Base-by-base conservation (phyloP, 2,113 vertebrate species). In the Puma concolor region DNA sequence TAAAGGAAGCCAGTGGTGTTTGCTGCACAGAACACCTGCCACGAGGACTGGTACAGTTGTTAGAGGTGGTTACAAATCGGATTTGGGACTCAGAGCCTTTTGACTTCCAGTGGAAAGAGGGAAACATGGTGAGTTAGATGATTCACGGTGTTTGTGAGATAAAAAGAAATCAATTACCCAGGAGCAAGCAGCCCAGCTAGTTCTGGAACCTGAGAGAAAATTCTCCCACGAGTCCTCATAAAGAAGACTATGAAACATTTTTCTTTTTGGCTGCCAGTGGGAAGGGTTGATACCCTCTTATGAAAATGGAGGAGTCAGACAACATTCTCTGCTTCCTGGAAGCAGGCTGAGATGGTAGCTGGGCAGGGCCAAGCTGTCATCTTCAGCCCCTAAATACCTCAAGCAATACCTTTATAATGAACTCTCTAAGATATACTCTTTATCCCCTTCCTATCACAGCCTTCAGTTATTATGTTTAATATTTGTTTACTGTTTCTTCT, bases 161-260 rank as follows among this genome's bases (percentile, higher is more conserved):
- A 57, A 93, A 94, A 92, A 57, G 19, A 97, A 86, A 31, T 82
- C 50, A 77, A 0, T 88, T 81, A 82, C 63, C n/a, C 44, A 67
- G 66, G n/a, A 57, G 41, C 63, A 94, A 57, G 41, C 63, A 94
- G 41, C 82, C 36, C 25, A 25, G 29, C 23, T 86, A 82, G 17
- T 86, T 95, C 81, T 77, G 19, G 85, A 96, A 89, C 15, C 60
- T 91, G 60, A 93, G 80, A 88, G 76, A 80, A 94, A 84, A 91
- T 67, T 89, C 72, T 91, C 44, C 31, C 29, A 54, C 0, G 44
- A 44, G 77, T 79, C 64, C 38, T 71, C 25, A 54, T 72, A 94
- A 85, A 64, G 86, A 96, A 95, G 29, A 77, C n/a, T 77, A 25
- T 84, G 60, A 93, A 86, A 81, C 54, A 85, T 86, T 88, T 81